Evolutionary conservation across 2,113 vertebrate species (phyloP).

Genomic region (Micromys minutus): DNA sequence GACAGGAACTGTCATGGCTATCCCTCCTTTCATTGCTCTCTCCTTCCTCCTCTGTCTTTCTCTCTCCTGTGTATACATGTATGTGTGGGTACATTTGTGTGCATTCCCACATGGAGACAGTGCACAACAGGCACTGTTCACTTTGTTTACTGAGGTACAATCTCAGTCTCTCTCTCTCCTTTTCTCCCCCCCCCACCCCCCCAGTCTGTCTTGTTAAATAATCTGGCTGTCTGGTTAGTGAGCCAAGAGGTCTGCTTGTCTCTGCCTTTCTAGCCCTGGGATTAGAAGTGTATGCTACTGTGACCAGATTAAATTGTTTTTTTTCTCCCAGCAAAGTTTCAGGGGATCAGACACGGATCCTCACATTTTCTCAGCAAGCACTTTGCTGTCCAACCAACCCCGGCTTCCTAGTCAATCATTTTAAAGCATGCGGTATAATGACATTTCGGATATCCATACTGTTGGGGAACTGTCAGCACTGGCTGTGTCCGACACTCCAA

Average conservation of each 20-base stretch:
- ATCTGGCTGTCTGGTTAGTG: neutral
- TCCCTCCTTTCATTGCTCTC: neutral
- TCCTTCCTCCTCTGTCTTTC: neutral
- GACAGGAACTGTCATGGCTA: slow-evolving; percentile 1
- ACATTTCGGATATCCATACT: neutral
- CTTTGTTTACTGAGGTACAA: neutral
- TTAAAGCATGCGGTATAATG: neutral
- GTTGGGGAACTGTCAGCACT: neutral
- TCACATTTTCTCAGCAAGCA: neutral
- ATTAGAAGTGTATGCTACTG: neutral
- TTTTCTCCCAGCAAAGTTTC: neutral
- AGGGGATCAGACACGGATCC: neutral
- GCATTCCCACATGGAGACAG: neutral
- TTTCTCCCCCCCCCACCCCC: neutral
- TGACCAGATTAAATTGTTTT: neutral
- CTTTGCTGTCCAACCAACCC: no score
- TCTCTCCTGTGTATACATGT: neutral
- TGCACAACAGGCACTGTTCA: neutral
- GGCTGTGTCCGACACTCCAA: neutral
- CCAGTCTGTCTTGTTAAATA: neutral
- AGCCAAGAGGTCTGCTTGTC: neutral
- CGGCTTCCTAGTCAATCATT: neutral
- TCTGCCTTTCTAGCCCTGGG: neutral
- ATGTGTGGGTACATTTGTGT: neutral
- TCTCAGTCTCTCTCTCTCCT: neutral